A percentile compares a stretch with the other conserved stretches of the same genome.
These are phyloP conservation scores for Tetragonisca angustula DNA, from an alignment of 2,888 invertebrate species.

Conservation along the genomic window DNA sequence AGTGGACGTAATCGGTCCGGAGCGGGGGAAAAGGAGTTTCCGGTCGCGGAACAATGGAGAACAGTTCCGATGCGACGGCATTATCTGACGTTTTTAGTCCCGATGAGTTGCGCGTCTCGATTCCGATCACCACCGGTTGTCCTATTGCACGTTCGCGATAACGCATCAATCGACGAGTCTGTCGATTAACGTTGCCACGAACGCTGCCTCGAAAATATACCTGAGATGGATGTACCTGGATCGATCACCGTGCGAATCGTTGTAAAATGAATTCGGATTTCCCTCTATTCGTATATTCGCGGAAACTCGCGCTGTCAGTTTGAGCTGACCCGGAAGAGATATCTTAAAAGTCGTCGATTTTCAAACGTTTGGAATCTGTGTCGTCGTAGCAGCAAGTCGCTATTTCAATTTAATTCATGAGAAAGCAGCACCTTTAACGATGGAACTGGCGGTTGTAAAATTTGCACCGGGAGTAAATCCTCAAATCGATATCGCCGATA, in stretches of 20 bases:
- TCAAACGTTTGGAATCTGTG: background rate
- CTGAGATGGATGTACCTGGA: background rate
- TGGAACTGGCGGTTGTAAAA: too few species aligned
- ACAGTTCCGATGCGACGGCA: conserved; percentile 11
- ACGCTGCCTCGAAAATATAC: background rate
- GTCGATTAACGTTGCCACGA: background rate
- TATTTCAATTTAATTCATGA: too few species aligned
- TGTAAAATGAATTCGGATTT: background rate
- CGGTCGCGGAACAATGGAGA: conserved; percentile 30
- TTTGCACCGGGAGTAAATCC: too few species aligned
- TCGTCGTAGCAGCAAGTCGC: background rate
- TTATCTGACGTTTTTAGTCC: conserved; percentile 37
- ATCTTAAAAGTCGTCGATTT: background rate
- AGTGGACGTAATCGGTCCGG: conserved; percentile 25
- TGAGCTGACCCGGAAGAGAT: background rate
- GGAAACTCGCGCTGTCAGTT: background rate
- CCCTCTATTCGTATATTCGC: background rate
- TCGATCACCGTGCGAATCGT: conserved; percentile 20
- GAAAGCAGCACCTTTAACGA: too few species aligned
- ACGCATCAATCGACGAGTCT: conserved; percentile 17
- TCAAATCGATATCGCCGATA: too few species aligned
- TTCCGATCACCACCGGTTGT: background rate
- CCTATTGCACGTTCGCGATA: background rate
- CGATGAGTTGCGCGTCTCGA: conserved; percentile 15
- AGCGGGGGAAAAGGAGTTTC: conserved; percentile 23